Conservation (phyloP, 2,888 invertebrate species). For the Eristalis arbustorum region DNA sequence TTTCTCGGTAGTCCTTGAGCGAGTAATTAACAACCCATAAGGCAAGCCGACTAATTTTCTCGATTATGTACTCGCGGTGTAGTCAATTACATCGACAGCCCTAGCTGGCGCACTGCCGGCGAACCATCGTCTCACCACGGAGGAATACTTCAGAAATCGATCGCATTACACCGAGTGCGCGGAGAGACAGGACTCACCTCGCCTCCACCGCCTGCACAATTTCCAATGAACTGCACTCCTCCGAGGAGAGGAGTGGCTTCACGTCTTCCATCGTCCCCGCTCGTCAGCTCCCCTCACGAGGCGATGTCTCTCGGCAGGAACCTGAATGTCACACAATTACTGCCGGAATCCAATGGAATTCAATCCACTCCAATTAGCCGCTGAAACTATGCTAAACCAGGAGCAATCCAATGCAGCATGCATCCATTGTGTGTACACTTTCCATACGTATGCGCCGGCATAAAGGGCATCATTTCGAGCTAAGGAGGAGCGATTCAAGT, state of each 20-base stretch:
- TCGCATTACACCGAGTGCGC: conserved; percentile 27
- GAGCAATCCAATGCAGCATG: conserved; percentile 26
- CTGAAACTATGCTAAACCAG: conserved; percentile 49
- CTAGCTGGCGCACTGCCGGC: background rate
- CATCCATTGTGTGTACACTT: conserved; percentile 26
- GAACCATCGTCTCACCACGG: background rate
- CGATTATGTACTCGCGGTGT: conserved; percentile 14
- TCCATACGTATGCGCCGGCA: conserved; percentile 12
- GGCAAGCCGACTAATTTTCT: conserved; percentile 15
- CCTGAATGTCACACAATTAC: conserved; percentile 31
- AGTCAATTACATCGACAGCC: conserved; percentile 28
- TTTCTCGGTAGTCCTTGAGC: conserved; percentile 3
- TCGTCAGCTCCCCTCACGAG: background rate
- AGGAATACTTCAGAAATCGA: conserved; percentile 35
- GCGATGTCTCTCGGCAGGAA: background rate
- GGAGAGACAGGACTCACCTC: conserved; percentile 30
- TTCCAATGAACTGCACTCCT: background rate
- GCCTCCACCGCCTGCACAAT: background rate
- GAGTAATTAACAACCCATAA: conserved; percentile 22
- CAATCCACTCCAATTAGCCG: conserved; percentile 66
- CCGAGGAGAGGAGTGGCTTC: background rate
- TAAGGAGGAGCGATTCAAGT: conserved; percentile 8
- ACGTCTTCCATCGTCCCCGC: background rate
- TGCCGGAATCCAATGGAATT: conserved; percentile 50
- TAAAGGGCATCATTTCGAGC: conserved; percentile 20